Evolutionary conservation across 1,140 invertebrate species (phyloP).

Genomic region (Bombus huntii): DNA sequence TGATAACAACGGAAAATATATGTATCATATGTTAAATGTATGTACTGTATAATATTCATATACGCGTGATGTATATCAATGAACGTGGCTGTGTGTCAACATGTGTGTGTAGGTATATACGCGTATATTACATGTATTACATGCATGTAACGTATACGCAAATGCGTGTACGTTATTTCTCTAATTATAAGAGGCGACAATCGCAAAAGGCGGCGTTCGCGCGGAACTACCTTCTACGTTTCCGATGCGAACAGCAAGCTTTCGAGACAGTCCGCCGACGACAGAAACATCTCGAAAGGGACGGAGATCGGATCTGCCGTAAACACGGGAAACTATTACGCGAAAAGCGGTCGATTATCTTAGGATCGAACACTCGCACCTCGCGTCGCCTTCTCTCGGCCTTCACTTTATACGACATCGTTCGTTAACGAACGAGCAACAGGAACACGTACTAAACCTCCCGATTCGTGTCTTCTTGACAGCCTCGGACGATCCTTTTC

Average conservation of each 20-base stretch:
- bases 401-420: not conserved
- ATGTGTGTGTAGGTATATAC: not conserved
- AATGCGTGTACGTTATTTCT: not conserved
- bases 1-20: slow-evolving; percentile 47
- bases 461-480: not conserved
- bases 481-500: too few relatives aligned
- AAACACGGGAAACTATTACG: not conserved
- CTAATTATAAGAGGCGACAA: not conserved
- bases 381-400: not conserved
- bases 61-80: not conserved
- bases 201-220: not conserved
- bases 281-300: slow-evolving; percentile 7
- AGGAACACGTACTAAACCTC: not conserved
- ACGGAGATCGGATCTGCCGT: not conserved
- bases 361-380: not conserved
- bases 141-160: not conserved
- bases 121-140: not conserved
- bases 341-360: slow-evolving; percentile 25
- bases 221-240: not conserved
- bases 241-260: not conserved
- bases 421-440: not conserved
- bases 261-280: not conserved
- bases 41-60: not conserved
- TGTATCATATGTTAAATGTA: not conserved
- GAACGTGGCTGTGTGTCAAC: not conserved